phyloP scores from a whole-genome alignment of 2,797 vertebrate genomes.

The Lerista edwardsae region DNA sequence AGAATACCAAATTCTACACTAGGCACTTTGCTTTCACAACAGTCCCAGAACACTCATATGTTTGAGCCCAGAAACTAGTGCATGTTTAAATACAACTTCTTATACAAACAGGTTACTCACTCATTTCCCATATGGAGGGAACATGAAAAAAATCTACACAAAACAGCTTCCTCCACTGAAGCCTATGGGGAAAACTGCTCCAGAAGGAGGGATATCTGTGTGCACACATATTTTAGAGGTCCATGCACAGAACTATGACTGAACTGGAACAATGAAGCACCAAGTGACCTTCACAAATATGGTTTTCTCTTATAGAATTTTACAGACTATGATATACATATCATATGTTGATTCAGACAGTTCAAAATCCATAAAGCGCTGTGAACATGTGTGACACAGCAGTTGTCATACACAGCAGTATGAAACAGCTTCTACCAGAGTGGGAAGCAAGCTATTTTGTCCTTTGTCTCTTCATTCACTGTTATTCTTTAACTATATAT shows the following conservation, averaged over 20 bases:
- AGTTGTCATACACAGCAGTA: too few relatives aligned
- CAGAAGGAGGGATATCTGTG: not conserved
- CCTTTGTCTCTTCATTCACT: not conserved
- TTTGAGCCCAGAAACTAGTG: not conserved
- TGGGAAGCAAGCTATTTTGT: not conserved
- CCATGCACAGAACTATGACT: not conserved
- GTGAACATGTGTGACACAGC: not conserved
- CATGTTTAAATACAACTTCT: not conserved
- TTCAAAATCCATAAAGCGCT: not conserved
- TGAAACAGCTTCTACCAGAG: not conserved
- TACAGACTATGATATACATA: too few relatives aligned
- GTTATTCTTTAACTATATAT: not conserved
- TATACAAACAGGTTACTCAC: not conserved
- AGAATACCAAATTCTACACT: not conserved
- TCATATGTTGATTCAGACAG: not conserved
- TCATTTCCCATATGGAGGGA: not conserved
- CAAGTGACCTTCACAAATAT: not conserved
- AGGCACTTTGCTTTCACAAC: not conserved
- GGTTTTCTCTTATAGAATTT: not conserved
- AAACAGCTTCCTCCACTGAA: not conserved
- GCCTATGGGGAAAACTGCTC: not conserved
- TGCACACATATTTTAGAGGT: not conserved
- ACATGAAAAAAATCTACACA: not conserved
- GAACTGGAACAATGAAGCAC: not conserved
- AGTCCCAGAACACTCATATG: not conserved